These are phyloP conservation scores for Thereva nobilitata DNA, from an alignment of 2,888 invertebrate species.

Conservation along the genomic window DNA sequence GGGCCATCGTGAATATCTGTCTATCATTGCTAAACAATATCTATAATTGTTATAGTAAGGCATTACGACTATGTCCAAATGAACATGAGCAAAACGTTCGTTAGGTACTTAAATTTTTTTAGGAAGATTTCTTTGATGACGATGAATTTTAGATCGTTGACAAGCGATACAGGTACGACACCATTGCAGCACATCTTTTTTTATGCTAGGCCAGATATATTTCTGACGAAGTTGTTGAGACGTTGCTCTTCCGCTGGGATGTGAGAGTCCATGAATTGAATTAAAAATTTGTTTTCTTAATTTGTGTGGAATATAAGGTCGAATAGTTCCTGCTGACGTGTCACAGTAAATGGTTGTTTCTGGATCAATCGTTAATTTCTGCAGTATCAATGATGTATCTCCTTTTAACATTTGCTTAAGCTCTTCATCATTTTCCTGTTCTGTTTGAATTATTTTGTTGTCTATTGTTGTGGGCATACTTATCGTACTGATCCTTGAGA, in stretches of 20 bases:
- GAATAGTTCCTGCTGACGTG: not conserved
- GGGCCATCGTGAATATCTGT: slow-evolving; percentile 25
- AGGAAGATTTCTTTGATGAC: slow-evolving; percentile 2
- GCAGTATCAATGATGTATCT: not conserved
- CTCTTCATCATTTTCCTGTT: slow-evolving; percentile 1
- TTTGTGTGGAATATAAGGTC: slow-evolving; percentile 1
- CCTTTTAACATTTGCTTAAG: not conserved
- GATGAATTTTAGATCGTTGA: slow-evolving; percentile 26
- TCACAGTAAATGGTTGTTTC: slow-evolving; percentile 13
- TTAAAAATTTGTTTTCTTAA: slow-evolving; percentile 22
- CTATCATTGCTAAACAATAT: slow-evolving; percentile 20
- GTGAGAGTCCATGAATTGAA: slow-evolving; percentile 39
- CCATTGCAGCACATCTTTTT: slow-evolving; percentile 37
- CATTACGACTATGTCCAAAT: slow-evolving; percentile 22
- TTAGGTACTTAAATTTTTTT: not conserved
- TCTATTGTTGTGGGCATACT: not conserved
- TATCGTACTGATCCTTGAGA: not conserved
- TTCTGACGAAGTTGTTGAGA: slow-evolving; percentile 36
- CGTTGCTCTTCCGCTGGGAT: slow-evolving; percentile 43
- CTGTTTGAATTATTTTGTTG: not conserved
- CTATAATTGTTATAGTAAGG: no score
- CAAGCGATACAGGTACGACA: slow-evolving; percentile 17
- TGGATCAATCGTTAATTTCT: not conserved
- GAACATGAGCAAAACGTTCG: slow-evolving; percentile 24
- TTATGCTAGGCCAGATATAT: slow-evolving; percentile 44